phyloP scores from a whole-genome alignment of 2,888 invertebrate genomes.

The Aphrophora alni region DNA sequence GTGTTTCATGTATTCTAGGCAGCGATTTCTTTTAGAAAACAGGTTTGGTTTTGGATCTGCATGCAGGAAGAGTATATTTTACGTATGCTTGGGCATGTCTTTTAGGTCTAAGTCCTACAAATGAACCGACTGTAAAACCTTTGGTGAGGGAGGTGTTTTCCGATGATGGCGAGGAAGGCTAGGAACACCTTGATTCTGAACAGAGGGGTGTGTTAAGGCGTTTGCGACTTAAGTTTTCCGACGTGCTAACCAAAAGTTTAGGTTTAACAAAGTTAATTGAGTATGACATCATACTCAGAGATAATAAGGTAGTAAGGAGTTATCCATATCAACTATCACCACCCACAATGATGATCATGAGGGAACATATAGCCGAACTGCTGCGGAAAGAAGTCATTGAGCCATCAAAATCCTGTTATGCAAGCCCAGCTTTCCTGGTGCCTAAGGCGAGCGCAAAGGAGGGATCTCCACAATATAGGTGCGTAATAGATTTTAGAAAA shows the following conservation, averaged over 20 bases:
- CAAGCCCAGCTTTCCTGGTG: constrained; percentile 20
- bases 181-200: background rate
- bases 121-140: background rate
- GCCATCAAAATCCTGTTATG: background rate
- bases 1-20: background rate
- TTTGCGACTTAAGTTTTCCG: background rate
- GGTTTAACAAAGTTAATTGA: constrained; percentile 10
- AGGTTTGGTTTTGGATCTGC: background rate
- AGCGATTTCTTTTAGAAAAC: background rate
- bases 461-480: no score
- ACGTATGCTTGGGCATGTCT: background rate
- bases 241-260: background rate
- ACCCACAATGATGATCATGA: constrained; percentile 6
- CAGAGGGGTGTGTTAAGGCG: background rate
- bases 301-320: background rate
- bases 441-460: background rate
- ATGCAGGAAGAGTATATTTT: background rate
- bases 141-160: background rate
- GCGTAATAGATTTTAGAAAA: constrained; percentile 18
- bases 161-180: background rate
- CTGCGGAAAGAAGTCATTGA: constrained; percentile 21
- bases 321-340: constrained; percentile 11
- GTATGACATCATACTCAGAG: background rate
- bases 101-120: background rate
- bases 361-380: background rate